Evolutionary conservation across 2,113 vertebrate species (phyloP).

Genomic region (Corythornis madagascariensis): DNA sequence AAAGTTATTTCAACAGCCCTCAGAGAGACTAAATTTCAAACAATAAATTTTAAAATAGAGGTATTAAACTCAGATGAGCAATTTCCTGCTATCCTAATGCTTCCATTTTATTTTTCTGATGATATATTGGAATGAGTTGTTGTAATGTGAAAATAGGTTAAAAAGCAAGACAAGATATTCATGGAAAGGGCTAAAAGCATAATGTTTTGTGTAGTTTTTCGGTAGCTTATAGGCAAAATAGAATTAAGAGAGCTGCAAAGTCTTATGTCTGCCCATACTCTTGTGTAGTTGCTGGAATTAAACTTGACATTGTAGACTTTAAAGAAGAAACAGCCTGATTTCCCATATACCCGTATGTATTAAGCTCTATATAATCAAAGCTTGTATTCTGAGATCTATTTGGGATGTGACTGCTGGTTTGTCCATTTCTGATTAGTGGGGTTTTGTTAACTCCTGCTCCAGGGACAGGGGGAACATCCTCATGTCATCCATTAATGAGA

Average conservation of each 20-base stretch:
- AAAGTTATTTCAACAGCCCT: not conserved
- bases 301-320: not conserved
- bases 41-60: not conserved
- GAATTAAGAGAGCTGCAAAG: not conserved
- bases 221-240: not conserved
- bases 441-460: not conserved
- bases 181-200: not conserved
- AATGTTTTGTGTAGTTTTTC: not conserved
- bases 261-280: not conserved
- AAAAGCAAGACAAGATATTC: not conserved
- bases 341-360: not conserved
- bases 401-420: not conserved
- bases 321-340: not conserved
- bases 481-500: not conserved
- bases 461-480: not conserved
- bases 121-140: not conserved
- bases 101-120: constrained; percentile 30
- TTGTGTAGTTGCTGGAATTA: not conserved
- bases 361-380: not conserved
- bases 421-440: not conserved
- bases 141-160: not conserved
- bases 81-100: not conserved
- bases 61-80: constrained; percentile 15
- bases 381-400: not conserved
- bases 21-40: not conserved